Base-by-base conservation (phyloP, 2,797 vertebrate species). In the Denticeps clupeoides region DNA sequence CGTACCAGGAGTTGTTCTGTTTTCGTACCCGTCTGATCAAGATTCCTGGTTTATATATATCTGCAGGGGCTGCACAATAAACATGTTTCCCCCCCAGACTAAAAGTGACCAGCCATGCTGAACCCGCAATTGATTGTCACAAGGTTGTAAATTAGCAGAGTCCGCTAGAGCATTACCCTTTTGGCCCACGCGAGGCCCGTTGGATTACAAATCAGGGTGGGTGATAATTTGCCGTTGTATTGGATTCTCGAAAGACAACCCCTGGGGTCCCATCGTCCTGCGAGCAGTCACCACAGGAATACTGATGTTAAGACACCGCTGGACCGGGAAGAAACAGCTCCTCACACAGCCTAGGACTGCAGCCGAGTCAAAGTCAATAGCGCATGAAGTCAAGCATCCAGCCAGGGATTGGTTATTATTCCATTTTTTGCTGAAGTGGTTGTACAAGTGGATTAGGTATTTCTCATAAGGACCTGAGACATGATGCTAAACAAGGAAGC, bases 141-240 rank as follows among this genome's bases (percentile, higher is more conserved):
- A 32, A 31, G 49, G 49, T 48, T 53, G 53, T 57, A 55, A 63
- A 61, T 63, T 51, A 61, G 55, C 49, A 18, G 50, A 63, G 31
- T 41, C 56, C 19, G 29, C 12, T 9, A 45, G 41, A 23, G 25
- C 22, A 19, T 51, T 42, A 55, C 23, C 48, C 48, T 49, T 35
- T 55, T 43, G 45, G 43, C 59, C 53, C 44, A 26, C 4, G 40
- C 24, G 22, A 15, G 16, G 31, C 38, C 28, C 28, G 41, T 51
- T 38, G 48, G 43, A 61, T 60, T 67, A 61, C 54, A 62, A 56
- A 67, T 62, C 59, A 60, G 62, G 16, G 10, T 15, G 23, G 45
- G 32, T 49, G 56, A 58, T 63, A 35, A 64, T 62, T 62, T 47
- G 51, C 59, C 38, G 51, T 60, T 53, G 43, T 58, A 63, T 49